phyloP scores from a whole-genome alignment of 2,888 invertebrate species.

The Tachina lurida region DNA sequence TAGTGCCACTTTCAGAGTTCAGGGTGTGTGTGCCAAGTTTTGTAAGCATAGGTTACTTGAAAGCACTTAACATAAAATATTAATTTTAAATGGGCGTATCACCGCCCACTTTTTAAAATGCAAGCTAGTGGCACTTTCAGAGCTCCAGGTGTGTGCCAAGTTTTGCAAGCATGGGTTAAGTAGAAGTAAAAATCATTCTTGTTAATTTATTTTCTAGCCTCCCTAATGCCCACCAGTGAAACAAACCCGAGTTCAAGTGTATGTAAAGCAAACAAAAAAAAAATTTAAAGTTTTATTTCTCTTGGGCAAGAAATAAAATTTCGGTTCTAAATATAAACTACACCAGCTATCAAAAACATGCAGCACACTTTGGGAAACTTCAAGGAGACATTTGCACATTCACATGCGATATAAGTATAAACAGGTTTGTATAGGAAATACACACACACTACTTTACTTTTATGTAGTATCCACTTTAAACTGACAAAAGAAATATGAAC shows the following conservation, averaged over 20 bases:
- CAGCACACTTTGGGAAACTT: slow-evolving; percentile 7
- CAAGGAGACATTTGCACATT: not conserved
- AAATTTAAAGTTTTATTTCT: slow-evolving; percentile 41
- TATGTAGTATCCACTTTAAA: slow-evolving; percentile 35
- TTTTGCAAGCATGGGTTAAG: no score
- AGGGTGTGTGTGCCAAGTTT: no score
- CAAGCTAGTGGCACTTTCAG: no score
- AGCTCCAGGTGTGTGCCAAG: no score
- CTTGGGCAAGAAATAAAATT: slow-evolving; percentile 21
- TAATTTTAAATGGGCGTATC: no score
- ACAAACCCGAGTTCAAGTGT: not conserved
- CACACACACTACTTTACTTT: not conserved
- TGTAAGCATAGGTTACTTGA: no score
- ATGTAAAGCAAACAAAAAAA: not conserved
- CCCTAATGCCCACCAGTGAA: not conserved
- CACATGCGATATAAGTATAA: not conserved
- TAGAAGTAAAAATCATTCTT: no score
- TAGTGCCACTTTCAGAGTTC: no score
- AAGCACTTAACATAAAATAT: no score
- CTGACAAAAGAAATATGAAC: slow-evolving; percentile 37
- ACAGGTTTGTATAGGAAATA: not conserved
- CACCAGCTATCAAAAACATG: slow-evolving; percentile 43
- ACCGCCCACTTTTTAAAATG: no score
- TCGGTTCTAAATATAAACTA: slow-evolving; percentile 13
- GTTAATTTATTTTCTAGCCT: not conserved